Evolutionary conservation across 2,888 invertebrate genomes (phyloP).

Genomic region (Pseudococcus viburni): DNA sequence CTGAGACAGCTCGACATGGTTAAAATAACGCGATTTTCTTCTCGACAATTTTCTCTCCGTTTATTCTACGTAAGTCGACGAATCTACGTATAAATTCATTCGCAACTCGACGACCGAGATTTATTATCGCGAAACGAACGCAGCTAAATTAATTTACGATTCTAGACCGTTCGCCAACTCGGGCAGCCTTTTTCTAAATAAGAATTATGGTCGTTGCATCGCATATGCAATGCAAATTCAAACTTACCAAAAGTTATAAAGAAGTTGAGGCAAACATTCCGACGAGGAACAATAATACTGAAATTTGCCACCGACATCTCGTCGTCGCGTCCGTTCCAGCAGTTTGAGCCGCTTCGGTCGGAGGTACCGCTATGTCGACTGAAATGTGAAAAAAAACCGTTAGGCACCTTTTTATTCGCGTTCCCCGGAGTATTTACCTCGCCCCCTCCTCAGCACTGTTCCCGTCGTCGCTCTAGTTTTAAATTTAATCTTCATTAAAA

Average conservation of each 20-base stretch:
- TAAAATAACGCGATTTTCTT: conserved; percentile 21
- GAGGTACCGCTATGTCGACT: conserved; percentile 57
- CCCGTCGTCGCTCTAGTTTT: background rate
- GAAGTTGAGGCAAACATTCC: conserved; percentile 11
- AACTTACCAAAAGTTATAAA: conserved; percentile 56
- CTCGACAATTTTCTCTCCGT: background rate
- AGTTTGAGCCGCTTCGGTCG: conserved; percentile 62
- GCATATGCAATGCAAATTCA: background rate
- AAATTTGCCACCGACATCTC: conserved; percentile 37
- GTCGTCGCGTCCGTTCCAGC: conserved; percentile 17
- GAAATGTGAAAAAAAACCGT: background rate
- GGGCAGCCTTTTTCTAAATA: background rate
- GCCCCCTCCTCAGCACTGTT: background rate
- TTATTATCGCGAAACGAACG: conserved; percentile 8
- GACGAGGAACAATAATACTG: background rate
- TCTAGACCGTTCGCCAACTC: background rate
- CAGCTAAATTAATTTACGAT: conserved; percentile 7
- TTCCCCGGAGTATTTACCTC: background rate
- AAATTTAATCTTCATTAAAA: conserved; percentile 27
- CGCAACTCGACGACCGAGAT: conserved; percentile 16
- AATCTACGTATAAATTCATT: background rate
- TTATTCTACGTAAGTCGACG: background rate
- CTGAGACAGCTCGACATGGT: background rate
- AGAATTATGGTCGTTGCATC: background rate
- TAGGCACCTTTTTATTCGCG: background rate